These are phyloP conservation scores for Leptinotarsa haldemani DNA, from an alignment of 2,888 invertebrate genomes.

Conservation along the genomic window DNA sequence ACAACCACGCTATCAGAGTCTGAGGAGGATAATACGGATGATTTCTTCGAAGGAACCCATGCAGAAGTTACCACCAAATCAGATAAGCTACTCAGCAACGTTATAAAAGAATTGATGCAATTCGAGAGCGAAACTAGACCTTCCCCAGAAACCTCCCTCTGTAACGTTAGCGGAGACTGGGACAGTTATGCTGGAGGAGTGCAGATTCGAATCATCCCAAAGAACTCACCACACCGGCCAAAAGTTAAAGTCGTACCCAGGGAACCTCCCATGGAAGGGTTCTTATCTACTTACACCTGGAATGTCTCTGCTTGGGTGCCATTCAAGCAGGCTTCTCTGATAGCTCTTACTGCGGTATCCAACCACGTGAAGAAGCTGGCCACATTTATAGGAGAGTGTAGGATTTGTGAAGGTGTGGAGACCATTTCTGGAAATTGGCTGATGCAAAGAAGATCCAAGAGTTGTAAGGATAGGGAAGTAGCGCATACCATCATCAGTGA, in stretches of 20 bases:
- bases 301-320: slow-evolving; percentile 53
- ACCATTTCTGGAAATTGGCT: slow-evolving; percentile 61
- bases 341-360: slow-evolving; percentile 55
- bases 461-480: slow-evolving; percentile 59
- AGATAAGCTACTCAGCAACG: slow-evolving; percentile 34
- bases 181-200: slow-evolving; percentile 44
- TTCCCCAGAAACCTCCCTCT: slow-evolving; percentile 27
- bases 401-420: slow-evolving; percentile 58
- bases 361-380: slow-evolving; percentile 53
- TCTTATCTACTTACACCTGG: slow-evolving; percentile 56
- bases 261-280: slow-evolving; percentile 52
- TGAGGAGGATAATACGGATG: neutral
- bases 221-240: slow-evolving; percentile 15
- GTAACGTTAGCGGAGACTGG: slow-evolving; percentile 43
- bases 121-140: slow-evolving; percentile 38
- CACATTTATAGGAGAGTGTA: slow-evolving; percentile 60
- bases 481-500: slow-evolving; percentile 56
- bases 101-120: slow-evolving; percentile 40
- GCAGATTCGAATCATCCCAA: slow-evolving; percentile 34
- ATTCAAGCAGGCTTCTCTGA: slow-evolving; percentile 53
- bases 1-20: slow-evolving; percentile 4
- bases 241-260: slow-evolving; percentile 33
- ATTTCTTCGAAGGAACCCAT: neutral
- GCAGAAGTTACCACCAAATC: slow-evolving; percentile 17
- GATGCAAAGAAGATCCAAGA: slow-evolving; percentile 54